A percentile compares a stretch with the other conserved stretches of the same genome.
phyloP scores from a whole-genome alignment of 2,113 vertebrate species.

The Centropus unirufus region DNA sequence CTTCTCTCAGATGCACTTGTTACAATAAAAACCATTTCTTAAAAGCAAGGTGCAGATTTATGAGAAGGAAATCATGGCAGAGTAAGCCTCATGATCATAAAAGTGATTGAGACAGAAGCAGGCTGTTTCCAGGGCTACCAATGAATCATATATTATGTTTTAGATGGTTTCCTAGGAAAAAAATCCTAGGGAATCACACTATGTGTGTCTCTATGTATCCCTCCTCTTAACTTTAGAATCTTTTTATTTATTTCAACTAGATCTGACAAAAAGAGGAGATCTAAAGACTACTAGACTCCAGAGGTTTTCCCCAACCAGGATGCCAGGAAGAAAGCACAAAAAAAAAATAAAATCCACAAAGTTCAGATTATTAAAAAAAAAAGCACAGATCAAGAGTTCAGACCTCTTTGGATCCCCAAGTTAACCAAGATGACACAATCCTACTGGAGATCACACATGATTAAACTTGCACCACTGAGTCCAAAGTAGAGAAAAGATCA shows the following conservation, averaged over 20 bases:
- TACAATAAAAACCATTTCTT: background rate
- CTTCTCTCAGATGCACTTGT: background rate
- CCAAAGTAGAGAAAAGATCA: background rate
- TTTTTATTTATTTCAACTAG: background rate
- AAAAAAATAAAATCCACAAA: background rate
- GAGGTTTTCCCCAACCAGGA: background rate
- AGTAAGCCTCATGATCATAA: background rate
- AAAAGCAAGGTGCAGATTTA: background rate
- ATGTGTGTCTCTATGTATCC: background rate
- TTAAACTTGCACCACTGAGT: background rate
- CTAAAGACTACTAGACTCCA: background rate
- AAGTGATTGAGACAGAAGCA: constrained; percentile 23
- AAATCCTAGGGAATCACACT: constrained; percentile 18
- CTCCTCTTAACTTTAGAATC: background rate
- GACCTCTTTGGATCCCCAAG: background rate
- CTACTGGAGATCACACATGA: background rate
- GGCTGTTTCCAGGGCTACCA: constrained; percentile 47
- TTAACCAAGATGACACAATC: background rate
- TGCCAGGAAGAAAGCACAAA: background rate
- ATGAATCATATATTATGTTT: constrained; percentile 32
- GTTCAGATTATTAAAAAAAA: background rate
- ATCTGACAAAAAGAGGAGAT: background rate
- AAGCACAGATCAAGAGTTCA: background rate
- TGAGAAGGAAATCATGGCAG: background rate
- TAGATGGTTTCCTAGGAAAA: constrained; percentile 51